phyloP scores from a whole-genome alignment of 1,140 invertebrate genomes.

The Drosophila ohnishii region DNA sequence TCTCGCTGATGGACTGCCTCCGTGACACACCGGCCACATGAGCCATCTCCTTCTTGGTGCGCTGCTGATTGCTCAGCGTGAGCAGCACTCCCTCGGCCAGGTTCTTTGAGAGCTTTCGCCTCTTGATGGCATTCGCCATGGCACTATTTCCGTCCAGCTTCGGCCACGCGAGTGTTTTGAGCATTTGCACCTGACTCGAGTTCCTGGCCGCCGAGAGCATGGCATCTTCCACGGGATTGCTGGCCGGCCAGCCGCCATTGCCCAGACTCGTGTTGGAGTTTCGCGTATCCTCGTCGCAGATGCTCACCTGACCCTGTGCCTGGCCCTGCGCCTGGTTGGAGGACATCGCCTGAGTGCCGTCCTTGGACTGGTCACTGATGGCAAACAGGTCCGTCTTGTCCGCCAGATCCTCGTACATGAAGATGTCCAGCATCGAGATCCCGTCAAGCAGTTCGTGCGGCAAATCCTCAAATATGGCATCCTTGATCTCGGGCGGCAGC shows the following conservation, averaged over 20 bases:
- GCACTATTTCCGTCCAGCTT: slow-evolving; percentile 85
- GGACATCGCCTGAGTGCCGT: slow-evolving; percentile 52
- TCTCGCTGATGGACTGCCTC: slow-evolving; percentile 60
- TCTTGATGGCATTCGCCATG: slow-evolving; percentile 86
- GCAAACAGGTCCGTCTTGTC: slow-evolving; percentile 83
- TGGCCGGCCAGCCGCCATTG: slow-evolving; percentile 83
- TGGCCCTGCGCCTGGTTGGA: slow-evolving; percentile 59
- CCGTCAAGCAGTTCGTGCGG: slow-evolving; percentile 91
- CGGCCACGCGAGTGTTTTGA: slow-evolving; percentile 84
- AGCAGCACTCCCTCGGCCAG: slow-evolving; percentile 84
- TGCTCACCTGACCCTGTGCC: slow-evolving; percentile 48
- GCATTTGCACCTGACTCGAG: slow-evolving; percentile 83
- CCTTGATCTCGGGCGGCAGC: slow-evolving; percentile 91
- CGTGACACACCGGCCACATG: slow-evolving; percentile 61
- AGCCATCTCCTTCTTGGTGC: slow-evolving; percentile 72
- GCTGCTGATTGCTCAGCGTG: slow-evolving; percentile 81
- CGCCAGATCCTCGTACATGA: slow-evolving; percentile 86
- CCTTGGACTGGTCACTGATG: slow-evolving; percentile 76
- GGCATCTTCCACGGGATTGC: slow-evolving; percentile 87
- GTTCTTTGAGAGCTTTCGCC: slow-evolving; percentile 85
- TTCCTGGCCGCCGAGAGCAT: slow-evolving; percentile 81
- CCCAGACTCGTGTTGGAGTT: slow-evolving; percentile 68
- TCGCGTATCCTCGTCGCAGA: slow-evolving; percentile 83
- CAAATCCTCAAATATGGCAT: slow-evolving; percentile 92
- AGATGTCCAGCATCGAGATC: slow-evolving; percentile 91